A percentile compares a stretch with the other conserved stretches of the same genome.
Conservation (phyloP, 2,888 invertebrate species). For the Drosophila mayaguana region DNA sequence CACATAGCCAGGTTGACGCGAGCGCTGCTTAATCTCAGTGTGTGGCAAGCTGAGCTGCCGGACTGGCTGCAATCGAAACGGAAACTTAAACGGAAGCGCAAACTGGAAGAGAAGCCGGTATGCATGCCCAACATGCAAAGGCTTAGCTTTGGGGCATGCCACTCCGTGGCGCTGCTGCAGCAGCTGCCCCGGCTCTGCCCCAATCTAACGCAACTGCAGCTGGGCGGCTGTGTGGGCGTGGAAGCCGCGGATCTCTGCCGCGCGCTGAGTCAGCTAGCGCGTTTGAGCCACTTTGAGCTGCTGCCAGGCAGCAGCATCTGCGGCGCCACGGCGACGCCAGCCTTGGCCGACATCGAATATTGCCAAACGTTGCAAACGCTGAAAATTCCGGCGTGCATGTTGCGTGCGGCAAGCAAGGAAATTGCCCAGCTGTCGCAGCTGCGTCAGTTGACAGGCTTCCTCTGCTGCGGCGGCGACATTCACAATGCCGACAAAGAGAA, state of each 20-base stretch:
- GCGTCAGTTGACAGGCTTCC: slow-evolving; percentile 61
- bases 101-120: neutral
- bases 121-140: slow-evolving; percentile 29
- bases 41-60: slow-evolving; percentile 5
- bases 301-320: slow-evolving; percentile 30
- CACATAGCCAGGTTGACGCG: slow-evolving; percentile 43
- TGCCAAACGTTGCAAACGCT: slow-evolving; percentile 49
- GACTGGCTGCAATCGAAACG: slow-evolving; percentile 1
- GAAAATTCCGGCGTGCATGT: slow-evolving; percentile 56
- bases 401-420: slow-evolving; percentile 46
- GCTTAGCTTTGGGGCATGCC: slow-evolving; percentile 48
- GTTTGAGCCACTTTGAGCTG: slow-evolving; percentile 50
- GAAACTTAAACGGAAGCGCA: neutral
- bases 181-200: slow-evolving; percentile 39
- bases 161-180: slow-evolving; percentile 30
- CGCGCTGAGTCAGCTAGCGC: slow-evolving; percentile 35
- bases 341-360: slow-evolving; percentile 42
- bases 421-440: slow-evolving; percentile 57
- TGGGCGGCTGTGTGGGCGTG: slow-evolving; percentile 30
- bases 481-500: slow-evolving; percentile 38
- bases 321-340: neutral
- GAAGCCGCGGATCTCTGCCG: slow-evolving; percentile 27
- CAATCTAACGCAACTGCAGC: slow-evolving; percentile 51
- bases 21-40: slow-evolving; percentile 52
- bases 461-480: slow-evolving; percentile 45